Percentiles rank a stretch among this genome's conserved stretches.
Conservation (phyloP, 2,113 vertebrate genomes). For the Ondatra zibethicus region DNA sequence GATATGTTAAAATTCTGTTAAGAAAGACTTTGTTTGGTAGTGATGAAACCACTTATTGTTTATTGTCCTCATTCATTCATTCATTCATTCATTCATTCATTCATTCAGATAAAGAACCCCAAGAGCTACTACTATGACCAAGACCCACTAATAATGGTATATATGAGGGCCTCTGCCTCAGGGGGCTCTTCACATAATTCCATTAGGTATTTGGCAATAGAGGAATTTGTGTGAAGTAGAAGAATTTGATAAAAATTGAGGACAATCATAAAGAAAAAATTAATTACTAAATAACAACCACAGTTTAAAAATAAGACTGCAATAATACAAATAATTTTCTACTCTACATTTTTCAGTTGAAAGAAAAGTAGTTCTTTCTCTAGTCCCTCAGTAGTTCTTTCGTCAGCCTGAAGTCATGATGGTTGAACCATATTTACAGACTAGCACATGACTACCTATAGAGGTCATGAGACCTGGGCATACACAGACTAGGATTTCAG, state of each 20-base stretch:
- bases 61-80: not conserved
- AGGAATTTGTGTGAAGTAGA: not conserved
- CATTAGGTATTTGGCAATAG: not conserved
- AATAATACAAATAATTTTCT: not conserved
- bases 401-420: not conserved
- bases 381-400: not conserved
- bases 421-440: not conserved
- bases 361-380: not conserved
- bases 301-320: constrained; percentile 23
- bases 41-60: not conserved
- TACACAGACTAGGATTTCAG: not conserved
- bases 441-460: not conserved
- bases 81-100: not conserved
- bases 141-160: not conserved
- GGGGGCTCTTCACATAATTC: not conserved
- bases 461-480: not conserved
- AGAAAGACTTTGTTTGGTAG: not conserved
- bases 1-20: not conserved
- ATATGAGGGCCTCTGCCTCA: not conserved
- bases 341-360: not conserved
- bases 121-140: not conserved
- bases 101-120: not conserved
- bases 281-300: constrained; percentile 25
- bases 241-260: not conserved
- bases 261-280: constrained; percentile 7